Base-by-base conservation (phyloP, 64 coral and sea anemone genomes). In the Stylophora pistillata region DNA sequence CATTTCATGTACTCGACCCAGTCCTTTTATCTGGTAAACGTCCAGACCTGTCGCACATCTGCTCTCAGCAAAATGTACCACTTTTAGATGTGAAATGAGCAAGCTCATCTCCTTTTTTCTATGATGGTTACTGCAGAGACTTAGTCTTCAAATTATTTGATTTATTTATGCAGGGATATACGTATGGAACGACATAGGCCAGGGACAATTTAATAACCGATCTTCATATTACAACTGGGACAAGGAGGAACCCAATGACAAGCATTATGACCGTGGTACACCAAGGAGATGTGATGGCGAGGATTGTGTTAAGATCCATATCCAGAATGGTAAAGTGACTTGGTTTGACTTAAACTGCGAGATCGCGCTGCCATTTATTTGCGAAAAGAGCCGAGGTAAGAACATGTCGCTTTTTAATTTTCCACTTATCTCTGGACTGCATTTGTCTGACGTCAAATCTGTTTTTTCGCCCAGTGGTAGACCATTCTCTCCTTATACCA, bases 211-310 rank as follows among this genome's bases (percentile, higher is more conserved):
- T 79, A 53, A 74, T 37, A 93, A 99, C 82, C 74, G 34, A 64
- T 83, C 97, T 31, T 87, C 93, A 57, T 99, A 95, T 32, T 75
- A 91, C 32, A 92, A 95, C 87, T 99, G 97, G 97, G 97, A 99
- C 53, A 77, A 2, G 26, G 90, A 87, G 13, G 97, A 99, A 53
- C 97, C 97, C 12, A 99, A 99, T 66, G 97, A 99, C 55, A 95
- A 95, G 13, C 93, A 91, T 68, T 95, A 95, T 31, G 91, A 99
- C 37, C 86, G 53, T 58, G 66, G 86, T 17, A 58, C 92, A 32
- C 52, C 93, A 58, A 79, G 74, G 28, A 81, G 87, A 28, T 99
- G 97, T 25, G 86, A 91, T 30, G 97, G 97, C 1, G 97, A 99
- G 75, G 97, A 99, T 74, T 99, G 97, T 79, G 93, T 99, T 9